A percentile compares a stretch with the other conserved stretches of the same genome.
Conservation (phyloP, 2,797 vertebrate genomes). For the Mus minutoides region DNA sequence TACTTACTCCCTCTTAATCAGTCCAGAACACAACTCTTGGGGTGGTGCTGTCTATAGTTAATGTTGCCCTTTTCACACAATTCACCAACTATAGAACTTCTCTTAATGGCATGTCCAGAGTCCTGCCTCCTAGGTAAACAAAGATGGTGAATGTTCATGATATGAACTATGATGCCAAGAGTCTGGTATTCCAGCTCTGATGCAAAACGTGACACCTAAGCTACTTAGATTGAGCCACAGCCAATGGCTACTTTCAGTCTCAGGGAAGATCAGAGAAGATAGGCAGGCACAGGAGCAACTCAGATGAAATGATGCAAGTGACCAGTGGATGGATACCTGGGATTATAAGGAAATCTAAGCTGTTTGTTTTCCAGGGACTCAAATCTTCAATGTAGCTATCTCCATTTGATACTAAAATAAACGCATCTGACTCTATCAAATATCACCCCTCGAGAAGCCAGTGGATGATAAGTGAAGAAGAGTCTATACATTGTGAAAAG, state of each 20-base stretch:
- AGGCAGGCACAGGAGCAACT: neutral
- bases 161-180: neutral
- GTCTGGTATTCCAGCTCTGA: neutral
- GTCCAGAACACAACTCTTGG: neutral
- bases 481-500: neutral
- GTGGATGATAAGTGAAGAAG: neutral
- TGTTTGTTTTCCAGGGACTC: neutral
- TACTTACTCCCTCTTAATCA: neutral
- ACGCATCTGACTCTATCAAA: neutral
- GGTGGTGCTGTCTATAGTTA: neutral
- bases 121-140: neutral
- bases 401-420: neutral
- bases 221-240: neutral
- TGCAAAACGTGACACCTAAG: neutral
- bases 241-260: neutral
- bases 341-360: neutral
- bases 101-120: neutral
- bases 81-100: too few relatives aligned
- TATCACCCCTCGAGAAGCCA: neutral
- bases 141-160: neutral
- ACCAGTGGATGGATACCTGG: neutral
- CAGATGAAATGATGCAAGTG: neutral
- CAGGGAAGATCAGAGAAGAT: accelerated
- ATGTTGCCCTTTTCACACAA: neutral
- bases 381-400: neutral